These are phyloP conservation scores for Pampus argenteus DNA, from an alignment of 2,797 vertebrate species.

Conservation along the genomic window DNA sequence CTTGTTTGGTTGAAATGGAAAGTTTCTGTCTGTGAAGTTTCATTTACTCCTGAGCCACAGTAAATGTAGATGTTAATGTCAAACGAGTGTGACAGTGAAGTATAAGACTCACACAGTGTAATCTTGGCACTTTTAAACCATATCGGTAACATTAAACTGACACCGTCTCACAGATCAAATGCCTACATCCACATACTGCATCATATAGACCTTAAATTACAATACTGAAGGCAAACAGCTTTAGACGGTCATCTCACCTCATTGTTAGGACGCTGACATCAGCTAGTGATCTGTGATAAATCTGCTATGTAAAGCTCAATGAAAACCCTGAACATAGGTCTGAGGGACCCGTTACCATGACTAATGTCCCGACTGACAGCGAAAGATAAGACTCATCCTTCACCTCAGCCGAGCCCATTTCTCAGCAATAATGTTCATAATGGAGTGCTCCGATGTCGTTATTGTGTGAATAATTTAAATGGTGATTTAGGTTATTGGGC, in stretches of 20 bases:
- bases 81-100: conserved; percentile 18
- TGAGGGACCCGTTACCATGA: conserved; percentile 94
- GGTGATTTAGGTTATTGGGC: conserved; percentile 83
- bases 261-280: conserved; percentile 83
- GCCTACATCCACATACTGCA: conserved; percentile 21
- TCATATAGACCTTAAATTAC: conserved; percentile 59
- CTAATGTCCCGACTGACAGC: conserved; percentile 97
- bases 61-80: conserved; percentile 68
- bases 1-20: conserved; percentile 92
- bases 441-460: conserved; percentile 95
- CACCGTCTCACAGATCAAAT: conserved; percentile 16
- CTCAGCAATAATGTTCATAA: conserved; percentile 99
- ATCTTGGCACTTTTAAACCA: conserved; percentile 30
- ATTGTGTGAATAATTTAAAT: conserved; percentile 92
- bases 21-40: conserved; percentile 81
- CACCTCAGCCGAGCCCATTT: conserved; percentile 94
- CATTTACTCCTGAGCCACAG: conserved; percentile 46
- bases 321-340: conserved; percentile 91
- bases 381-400: conserved; percentile 99
- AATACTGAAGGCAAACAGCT: conserved; percentile 60
- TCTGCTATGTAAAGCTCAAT: conserved; percentile 96
- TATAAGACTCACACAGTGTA: background rate
- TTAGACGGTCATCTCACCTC: conserved; percentile 90
- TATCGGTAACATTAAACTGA: conserved; percentile 7
- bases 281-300: conserved; percentile 92